These are phyloP conservation scores for Malurus alboscapulatus DNA, from an alignment of 2,113 vertebrate species.

Conservation along the genomic window DNA sequence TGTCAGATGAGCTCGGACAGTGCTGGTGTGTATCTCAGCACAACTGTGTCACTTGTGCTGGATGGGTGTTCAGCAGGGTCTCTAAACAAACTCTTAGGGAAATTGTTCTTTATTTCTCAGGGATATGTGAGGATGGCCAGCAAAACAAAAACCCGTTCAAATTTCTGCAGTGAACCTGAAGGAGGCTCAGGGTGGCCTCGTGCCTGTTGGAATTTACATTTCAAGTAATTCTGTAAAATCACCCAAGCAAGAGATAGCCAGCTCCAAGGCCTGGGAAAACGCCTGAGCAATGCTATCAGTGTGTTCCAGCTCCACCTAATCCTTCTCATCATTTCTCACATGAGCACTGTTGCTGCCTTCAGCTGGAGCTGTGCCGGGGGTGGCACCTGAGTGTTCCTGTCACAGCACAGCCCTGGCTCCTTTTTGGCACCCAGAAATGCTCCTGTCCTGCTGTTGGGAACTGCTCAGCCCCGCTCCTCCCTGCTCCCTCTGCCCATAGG, in stretches of 20 bases:
- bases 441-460: neutral
- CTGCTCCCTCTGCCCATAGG: neutral
- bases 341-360: neutral
- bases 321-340: constrained; percentile 6
- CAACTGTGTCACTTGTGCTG: neutral
- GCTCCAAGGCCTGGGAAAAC: neutral
- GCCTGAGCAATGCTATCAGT: neutral
- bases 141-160: neutral
- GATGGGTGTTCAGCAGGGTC: neutral
- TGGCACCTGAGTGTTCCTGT: neutral
- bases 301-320: neutral
- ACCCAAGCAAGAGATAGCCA: neutral
- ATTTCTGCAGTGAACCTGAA: neutral
- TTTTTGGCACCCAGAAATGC: neutral
- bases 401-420: neutral
- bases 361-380: neutral
- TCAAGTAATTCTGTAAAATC: neutral
- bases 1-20: neutral
- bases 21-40: neutral
- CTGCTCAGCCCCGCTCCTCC: neutral
- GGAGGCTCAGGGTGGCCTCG: neutral
- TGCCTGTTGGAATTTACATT: neutral
- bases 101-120: neutral
- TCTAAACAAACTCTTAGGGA: neutral
- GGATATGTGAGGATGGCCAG: neutral